Evolutionary conservation across 37 sponge, comb jelly and placozoan species (phyloP), one percentile per base, ranked within the genome.

Genomic region (Spongilla lacustris): DNA sequence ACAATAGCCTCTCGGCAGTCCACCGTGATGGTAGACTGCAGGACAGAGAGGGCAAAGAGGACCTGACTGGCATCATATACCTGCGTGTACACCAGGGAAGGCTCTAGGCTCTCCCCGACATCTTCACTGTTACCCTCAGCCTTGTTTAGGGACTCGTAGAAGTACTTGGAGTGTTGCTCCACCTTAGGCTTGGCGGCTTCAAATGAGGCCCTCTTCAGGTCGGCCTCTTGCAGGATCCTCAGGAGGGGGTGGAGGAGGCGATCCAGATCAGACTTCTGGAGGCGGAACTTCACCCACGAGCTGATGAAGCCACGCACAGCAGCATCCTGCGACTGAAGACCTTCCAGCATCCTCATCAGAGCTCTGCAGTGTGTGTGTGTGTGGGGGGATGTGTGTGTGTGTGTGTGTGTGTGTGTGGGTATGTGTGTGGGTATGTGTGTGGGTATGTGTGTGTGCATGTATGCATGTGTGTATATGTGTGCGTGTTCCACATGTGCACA

Each of bases 301-400:
- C 69, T 50, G 9, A 86, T 79, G 71, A 86, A 76, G 38, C 38
- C 11, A 29, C 69, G 29, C 49, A 86, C 72, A 9, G 83, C 80
- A 0, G 80, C 37, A 58, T 70, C 50, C 14, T 36, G 25, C 30
- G 80, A 87, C 84, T 83, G 80, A 0, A 91, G 80, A n/a, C 91
- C 91, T 25, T 86, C 91, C 29, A 91, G 41, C 87, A 91, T 91
- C 70, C 91, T 38, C 2, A 91, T 79, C 14, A 70, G 23, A 29
- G 78, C 77, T 36, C 91, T 91, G 78, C 8, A 10, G 46, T 46
- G 46, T 46, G 46, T 46, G 46, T 46, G 46, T 46, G 46, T 46
- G 46, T 46, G 46, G 4, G 46, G 4, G 46, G 4, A 8, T 46
- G 46, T 46, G 46, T 46, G 46, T 46, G 46, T 4, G 46, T 46